These are phyloP conservation scores for Chauna torquata DNA, from an alignment of 2,113 vertebrate species.

Conservation along the genomic window DNA sequence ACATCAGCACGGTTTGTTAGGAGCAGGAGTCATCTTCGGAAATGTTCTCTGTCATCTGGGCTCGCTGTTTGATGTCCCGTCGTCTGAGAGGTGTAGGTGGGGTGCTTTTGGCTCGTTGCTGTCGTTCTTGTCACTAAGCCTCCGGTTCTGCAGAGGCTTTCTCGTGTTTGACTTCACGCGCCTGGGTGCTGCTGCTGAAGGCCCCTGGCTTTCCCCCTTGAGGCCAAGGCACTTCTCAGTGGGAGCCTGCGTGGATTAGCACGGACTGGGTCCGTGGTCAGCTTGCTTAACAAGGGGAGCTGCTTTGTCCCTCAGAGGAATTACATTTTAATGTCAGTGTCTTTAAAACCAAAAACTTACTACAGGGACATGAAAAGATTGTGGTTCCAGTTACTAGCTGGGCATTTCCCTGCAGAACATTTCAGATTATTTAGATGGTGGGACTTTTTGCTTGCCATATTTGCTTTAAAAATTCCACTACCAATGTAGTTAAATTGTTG, in stretches of 20 bases:
- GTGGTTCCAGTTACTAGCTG: constrained; percentile 73
- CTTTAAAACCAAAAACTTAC: constrained; percentile 35
- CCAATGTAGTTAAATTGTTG: not conserved
- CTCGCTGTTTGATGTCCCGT: accelerated
- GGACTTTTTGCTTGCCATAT: constrained; percentile 50
- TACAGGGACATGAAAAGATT: constrained; percentile 36
- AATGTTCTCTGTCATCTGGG: not conserved
- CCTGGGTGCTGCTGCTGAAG: not conserved
- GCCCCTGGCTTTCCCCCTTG: not conserved
- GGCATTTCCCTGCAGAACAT: constrained; percentile 63
- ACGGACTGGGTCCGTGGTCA: not conserved
- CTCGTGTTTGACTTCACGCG: accelerated
- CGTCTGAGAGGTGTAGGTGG: not conserved
- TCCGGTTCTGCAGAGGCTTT: not conserved
- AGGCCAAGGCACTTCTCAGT: not conserved
- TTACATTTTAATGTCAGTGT: not conserved
- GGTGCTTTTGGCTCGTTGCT: not conserved
- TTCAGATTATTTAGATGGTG: constrained; percentile 59
- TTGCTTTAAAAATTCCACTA: constrained; percentile 41
- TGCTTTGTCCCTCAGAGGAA: constrained; percentile 24
- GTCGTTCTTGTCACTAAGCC: not conserved
- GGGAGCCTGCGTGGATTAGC: not conserved
- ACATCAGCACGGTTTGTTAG: accelerated
- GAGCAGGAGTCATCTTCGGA: not conserved
- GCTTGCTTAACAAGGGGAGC: not conserved